Evolutionary conservation across 2,797 vertebrate species (phyloP).

Genomic region (Discoglossus pictus): DNA sequence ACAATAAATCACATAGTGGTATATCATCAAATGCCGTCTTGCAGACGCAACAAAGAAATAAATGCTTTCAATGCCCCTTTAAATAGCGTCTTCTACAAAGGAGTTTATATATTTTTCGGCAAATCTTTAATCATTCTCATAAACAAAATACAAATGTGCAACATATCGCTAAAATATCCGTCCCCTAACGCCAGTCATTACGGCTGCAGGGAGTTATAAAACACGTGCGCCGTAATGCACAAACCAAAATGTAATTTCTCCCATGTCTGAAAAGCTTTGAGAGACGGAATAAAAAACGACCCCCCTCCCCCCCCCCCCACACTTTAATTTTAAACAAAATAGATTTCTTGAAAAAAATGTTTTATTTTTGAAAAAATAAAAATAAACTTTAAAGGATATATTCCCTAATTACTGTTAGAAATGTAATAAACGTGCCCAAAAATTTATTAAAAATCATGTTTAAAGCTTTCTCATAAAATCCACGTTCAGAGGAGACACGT

Average conservation of each 20-base stretch:
- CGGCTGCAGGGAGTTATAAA: conserved; percentile 2
- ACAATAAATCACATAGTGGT: no score
- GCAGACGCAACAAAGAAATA: no score
- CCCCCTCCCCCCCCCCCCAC: neutral
- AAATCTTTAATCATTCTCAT: no score
- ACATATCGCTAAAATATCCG: no score
- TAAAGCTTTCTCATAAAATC: conserved; percentile 73
- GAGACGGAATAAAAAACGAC: neutral
- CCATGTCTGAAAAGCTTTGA: neutral
- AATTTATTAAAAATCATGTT: conserved; percentile 73
- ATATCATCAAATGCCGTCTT: no score
- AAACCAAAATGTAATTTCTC: conserved; percentile 9
- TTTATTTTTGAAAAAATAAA: no score
- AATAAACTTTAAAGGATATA: conserved; percentile 60
- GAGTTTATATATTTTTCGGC: no score
- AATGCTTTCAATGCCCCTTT: no score
- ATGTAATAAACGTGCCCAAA: conserved; percentile 67
- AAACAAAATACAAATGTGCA: no score
- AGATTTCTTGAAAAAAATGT: conserved; percentile 42
- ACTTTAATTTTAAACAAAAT: conserved; percentile 50
- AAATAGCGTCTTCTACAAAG: no score
- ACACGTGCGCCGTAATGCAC: conserved; percentile 4
- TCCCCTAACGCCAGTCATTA: no score
- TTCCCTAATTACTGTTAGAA: conserved; percentile 56
- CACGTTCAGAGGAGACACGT: conserved; percentile 65